Base-by-base conservation (phyloP, 2,888 invertebrate genomes). In the Dichetophora obliterata region DNA sequence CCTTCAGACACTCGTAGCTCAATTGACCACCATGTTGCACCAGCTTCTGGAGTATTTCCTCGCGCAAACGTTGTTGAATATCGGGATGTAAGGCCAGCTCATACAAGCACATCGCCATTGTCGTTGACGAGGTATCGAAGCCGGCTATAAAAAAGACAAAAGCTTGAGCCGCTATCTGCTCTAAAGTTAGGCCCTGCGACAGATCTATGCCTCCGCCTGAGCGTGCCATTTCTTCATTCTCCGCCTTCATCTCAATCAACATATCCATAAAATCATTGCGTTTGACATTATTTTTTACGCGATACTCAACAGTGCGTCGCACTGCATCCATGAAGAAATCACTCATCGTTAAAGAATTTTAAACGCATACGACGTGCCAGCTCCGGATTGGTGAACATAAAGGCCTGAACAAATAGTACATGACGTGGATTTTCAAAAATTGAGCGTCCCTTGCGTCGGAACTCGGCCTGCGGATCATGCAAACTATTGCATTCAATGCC, bases 111-210 rank as follows among this genome's bases (percentile, higher is more conserved):
- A 91, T 92, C 78, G 91, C 91, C 24, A 92, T 90, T 0, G 92
- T 91, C 0, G 92, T 91, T 0, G 93, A 92, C 0, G 92, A 92
- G 0, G 93, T 93, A 83, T 93, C 93, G 82, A 92, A 93, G 0
- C 93, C 93, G 24, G 92, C 86, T 43, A 79, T 43, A 61, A 84
- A 83, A 71, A 86, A 86, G 2, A 86, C 78, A 77, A 84, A 86
- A 0, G 83, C 82, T 69, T 87, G 85, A 0, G 86, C 86, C 0
- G 85, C 81, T 1, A 86, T 77, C 75, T 87, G 82, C 19, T 84
- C 84, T 9, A 86, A 54, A 0, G 84, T 83, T 4, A 86, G 68
- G 0, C 81, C 82, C 63, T 81, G 83, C 0, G 78, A 80, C 65
- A 84, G 34, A 4, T 84, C 82, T n/a, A 84, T 82, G 0, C 84